phyloP scores from a whole-genome alignment of 2,797 vertebrate species.

The Xiphorhynchus erythropygius region DNA sequence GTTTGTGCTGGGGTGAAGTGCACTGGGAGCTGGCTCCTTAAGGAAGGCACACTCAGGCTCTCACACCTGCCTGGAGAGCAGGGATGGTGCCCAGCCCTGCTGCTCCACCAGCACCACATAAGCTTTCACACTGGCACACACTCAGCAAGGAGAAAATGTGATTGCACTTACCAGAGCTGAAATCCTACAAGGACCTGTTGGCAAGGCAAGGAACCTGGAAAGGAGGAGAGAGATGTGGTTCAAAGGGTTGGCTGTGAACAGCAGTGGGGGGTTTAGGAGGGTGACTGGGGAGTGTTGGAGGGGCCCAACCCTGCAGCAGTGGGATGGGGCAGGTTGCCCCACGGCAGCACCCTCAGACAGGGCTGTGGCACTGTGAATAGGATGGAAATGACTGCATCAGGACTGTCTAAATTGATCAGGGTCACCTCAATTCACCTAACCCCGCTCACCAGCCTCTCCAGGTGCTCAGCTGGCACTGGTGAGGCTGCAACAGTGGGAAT shows the following conservation, averaged over 20 bases:
- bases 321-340: neutral
- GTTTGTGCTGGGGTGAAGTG: neutral
- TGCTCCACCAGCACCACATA: rapidly evolving
- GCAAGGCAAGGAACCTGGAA: slow-evolving; percentile 12
- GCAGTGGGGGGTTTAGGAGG: neutral
- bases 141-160: neutral
- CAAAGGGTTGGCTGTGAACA: neutral
- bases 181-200: slow-evolving; percentile 13
- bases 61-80: neutral
- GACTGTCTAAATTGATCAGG: neutral
- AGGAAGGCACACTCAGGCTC: neutral
- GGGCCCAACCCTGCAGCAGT: neutral
- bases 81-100: neutral
- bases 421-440: neutral
- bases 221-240: neutral
- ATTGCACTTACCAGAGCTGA: slow-evolving; percentile 56
- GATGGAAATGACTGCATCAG: neutral
- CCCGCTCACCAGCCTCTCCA: rapidly evolving
- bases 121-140: rapidly evolving
- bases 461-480: neutral
- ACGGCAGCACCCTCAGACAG: rapidly evolving
- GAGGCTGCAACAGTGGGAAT: neutral
- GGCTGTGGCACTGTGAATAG: neutral
- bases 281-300: neutral
- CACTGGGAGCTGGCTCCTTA: neutral